Conservation (phyloP, 1,140 invertebrate genomes). For the Danaus melanippus region DNA sequence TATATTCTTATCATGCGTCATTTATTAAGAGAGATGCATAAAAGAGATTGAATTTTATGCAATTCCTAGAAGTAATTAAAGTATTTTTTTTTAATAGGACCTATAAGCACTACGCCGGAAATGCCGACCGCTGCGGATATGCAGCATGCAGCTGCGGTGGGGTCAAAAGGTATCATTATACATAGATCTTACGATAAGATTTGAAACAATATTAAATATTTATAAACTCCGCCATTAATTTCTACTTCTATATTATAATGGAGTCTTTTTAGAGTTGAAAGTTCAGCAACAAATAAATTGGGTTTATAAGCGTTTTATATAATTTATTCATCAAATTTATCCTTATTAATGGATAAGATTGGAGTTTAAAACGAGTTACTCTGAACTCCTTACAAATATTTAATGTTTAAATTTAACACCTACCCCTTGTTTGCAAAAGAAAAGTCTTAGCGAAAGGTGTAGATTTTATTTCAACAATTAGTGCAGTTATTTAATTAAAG, state of each 20-base stretch:
- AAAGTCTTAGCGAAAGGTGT: slow-evolving; percentile 19
- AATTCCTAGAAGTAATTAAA: no score
- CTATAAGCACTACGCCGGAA: slow-evolving; percentile 63
- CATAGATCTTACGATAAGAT: no score
- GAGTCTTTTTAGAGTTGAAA: no score
- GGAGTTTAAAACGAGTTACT: not conserved
- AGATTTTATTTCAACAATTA: slow-evolving; percentile 40
- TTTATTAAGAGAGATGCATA: no score
- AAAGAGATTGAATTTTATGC: no score
- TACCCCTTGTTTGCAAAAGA: slow-evolving; percentile 14
- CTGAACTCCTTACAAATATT: slow-evolving; percentile 12
- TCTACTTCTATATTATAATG: no score
- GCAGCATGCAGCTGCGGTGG: no score
- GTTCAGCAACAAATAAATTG: no score
- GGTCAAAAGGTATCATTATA: slow-evolving; percentile 45
- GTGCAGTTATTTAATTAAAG: slow-evolving; percentile 28
- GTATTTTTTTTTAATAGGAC: slow-evolving; percentile 36
- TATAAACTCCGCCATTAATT: no score
- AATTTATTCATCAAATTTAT: slow-evolving; percentile 7
- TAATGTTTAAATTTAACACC: slow-evolving; percentile 13
- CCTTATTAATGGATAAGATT: slow-evolving; percentile 4
- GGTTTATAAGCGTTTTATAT: no score
- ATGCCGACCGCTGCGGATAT: slow-evolving; percentile 61
- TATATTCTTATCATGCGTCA: no score
- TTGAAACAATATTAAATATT: no score